Evolutionary conservation across 2,888 invertebrate species (phyloP).

Genomic region (Epistrophella euchroma): DNA sequence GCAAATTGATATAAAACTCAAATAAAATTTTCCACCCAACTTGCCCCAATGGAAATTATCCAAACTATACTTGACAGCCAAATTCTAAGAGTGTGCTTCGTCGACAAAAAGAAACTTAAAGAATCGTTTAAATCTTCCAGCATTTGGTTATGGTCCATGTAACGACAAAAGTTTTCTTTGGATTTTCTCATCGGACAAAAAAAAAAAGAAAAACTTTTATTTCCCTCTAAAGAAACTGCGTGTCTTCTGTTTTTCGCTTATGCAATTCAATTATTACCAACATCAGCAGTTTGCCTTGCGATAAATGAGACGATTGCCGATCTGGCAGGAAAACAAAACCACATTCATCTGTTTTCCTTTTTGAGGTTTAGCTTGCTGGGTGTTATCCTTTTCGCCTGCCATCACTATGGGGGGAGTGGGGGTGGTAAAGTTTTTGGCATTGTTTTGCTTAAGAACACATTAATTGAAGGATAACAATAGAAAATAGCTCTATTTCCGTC

Average conservation of each 20-base stretch:
- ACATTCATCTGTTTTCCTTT: slow-evolving; percentile 43
- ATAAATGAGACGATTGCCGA: slow-evolving; percentile 37
- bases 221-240: neutral
- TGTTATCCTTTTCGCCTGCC: neutral
- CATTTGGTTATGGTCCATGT: slow-evolving; percentile 21
- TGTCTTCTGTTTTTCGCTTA: neutral
- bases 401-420: neutral
- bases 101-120: slow-evolving; percentile 28
- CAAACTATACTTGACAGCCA: neutral
- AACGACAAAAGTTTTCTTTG: slow-evolving; percentile 21
- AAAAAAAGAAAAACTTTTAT: neutral
- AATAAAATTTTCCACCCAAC: slow-evolving; percentile 38
- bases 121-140: slow-evolving; percentile 24
- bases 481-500: neutral
- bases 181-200: neutral
- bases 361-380: neutral
- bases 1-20: slow-evolving; percentile 31
- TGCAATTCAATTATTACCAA: slow-evolving; percentile 56
- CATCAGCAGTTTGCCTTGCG: slow-evolving; percentile 38
- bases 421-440: slow-evolving; percentile 22
- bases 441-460: slow-evolving; percentile 42
- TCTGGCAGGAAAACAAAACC: slow-evolving; percentile 36
- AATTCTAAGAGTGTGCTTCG: neutral
- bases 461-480: slow-evolving; percentile 46
- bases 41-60: slow-evolving; percentile 28